phyloP scores from a whole-genome alignment of 2,113 vertebrate genomes.

The Cnemophilus loriae region DNA sequence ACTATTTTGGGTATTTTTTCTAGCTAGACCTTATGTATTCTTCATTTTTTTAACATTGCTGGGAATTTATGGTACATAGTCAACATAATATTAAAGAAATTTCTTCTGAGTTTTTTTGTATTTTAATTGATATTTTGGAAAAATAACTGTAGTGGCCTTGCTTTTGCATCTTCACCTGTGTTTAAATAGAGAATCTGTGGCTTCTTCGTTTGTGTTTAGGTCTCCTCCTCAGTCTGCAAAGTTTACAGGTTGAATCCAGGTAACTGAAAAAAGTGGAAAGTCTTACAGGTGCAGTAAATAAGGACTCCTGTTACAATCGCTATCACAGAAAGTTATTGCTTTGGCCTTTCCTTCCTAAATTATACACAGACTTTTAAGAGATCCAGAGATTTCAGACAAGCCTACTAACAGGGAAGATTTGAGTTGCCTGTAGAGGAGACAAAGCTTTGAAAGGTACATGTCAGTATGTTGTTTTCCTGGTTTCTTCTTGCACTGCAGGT shows the following conservation, averaged over 20 bases:
- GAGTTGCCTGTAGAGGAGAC: background rate
- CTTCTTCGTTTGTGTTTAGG: background rate
- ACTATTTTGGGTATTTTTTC: background rate
- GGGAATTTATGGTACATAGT: background rate
- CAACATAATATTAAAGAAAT: background rate
- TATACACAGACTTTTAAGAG: background rate
- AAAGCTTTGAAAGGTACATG: background rate
- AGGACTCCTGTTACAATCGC: background rate
- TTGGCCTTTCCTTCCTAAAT: background rate
- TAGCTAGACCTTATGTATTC: background rate
- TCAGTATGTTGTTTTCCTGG: background rate
- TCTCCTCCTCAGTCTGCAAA: background rate
- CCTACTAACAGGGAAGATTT: background rate
- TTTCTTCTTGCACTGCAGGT: background rate
- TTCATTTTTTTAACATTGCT: background rate
- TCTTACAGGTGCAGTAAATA: background rate
- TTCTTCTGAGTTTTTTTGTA: background rate
- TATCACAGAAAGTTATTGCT: background rate
- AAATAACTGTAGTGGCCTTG: background rate
- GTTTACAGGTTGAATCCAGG: background rate
- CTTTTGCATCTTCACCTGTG: background rate
- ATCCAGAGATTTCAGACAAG: background rate
- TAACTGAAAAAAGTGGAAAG: background rate
- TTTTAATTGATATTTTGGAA: background rate
- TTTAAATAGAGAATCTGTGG: background rate